phyloP scores from a whole-genome alignment of 2,113 vertebrate genomes.

The Lophochroa leadbeateri region DNA sequence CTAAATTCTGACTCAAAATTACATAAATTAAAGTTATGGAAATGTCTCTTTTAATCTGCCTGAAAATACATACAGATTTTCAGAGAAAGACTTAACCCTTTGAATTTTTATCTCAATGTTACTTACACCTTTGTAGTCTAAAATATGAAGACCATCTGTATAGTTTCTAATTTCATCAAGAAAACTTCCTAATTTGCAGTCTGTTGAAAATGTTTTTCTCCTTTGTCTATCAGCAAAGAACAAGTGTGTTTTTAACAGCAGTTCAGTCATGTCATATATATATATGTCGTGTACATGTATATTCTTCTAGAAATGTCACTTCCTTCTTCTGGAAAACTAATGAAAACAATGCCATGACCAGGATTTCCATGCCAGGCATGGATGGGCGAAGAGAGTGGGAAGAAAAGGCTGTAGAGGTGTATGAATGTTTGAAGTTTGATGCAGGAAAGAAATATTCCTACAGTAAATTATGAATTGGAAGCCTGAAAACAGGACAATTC shows the following conservation, averaged over 20 bases:
- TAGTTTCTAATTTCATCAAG: background rate
- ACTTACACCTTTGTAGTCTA: background rate
- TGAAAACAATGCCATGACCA: background rate
- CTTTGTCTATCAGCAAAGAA: background rate
- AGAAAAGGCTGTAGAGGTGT: background rate
- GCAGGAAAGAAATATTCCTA: background rate
- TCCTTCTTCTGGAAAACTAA: background rate
- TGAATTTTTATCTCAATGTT: background rate
- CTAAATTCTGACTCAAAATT: constrained; percentile 1
- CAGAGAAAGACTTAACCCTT: background rate
- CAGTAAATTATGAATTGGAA: background rate
- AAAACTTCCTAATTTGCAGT: background rate
- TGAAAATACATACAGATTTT: background rate
- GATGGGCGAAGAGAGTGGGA: background rate
- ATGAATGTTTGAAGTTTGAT: background rate
- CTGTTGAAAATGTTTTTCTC: background rate
- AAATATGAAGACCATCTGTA: background rate
- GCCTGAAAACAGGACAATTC: background rate
- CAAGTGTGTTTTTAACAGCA: background rate
- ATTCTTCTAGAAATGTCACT: background rate
- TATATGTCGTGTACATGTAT: no score
- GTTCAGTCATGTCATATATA: no score
- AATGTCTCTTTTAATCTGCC: background rate
- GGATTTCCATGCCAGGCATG: background rate
- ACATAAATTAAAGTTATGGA: background rate